Evolutionary conservation across 2,888 invertebrate species (phyloP), one percentile per base, ranked within the genome.

Genomic region (Griposia aprilina): DNA sequence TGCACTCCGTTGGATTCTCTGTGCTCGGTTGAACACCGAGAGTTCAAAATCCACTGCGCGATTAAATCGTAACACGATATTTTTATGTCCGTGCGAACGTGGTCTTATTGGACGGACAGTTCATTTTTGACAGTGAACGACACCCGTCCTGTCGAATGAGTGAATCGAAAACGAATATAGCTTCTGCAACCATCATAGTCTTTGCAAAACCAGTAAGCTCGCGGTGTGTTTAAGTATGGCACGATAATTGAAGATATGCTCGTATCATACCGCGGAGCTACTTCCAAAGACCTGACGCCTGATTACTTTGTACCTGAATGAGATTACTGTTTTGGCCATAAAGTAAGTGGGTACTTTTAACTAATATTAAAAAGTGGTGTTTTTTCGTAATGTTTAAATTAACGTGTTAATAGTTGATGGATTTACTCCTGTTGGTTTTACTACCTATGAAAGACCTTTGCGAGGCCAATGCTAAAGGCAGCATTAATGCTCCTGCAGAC

Each of bases 201-300:
- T 94, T 81, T 93, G 92, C 52, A 74, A 89, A 92, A 92, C 91
- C 89, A 93, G 94, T 93, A 93, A 93, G 92, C 93, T 91, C 92
- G 93, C 94, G 93, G 94, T 95, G 93, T 95, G 93, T 96, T 96
- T 96, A 96, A 96, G 96, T 96, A 96, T 95, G 96, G 96, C 95
- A 96, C 96, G 96, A 94, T 96, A 96, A 96, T 96, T 96, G 96
- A 95, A 96, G 96, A 95, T 96, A 96, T 95, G 94, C 93, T 92
- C 88, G 93, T 94, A 95, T 95, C 94, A 95, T 95, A 94, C 93
- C 90, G 92, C 92, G 90, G 90, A 91, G 89, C 90, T 90, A 89
- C 91, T 92, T 91, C 90, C 88, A 90, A 82, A 92, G 94, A 94
- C 91, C 84, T 94, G 95, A 95, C 94, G 94, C 93, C 93, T 94